Evolutionary conservation across 1,140 invertebrate genomes (phyloP).

Genomic region (Meloidogyne chitwoodi): DNA sequence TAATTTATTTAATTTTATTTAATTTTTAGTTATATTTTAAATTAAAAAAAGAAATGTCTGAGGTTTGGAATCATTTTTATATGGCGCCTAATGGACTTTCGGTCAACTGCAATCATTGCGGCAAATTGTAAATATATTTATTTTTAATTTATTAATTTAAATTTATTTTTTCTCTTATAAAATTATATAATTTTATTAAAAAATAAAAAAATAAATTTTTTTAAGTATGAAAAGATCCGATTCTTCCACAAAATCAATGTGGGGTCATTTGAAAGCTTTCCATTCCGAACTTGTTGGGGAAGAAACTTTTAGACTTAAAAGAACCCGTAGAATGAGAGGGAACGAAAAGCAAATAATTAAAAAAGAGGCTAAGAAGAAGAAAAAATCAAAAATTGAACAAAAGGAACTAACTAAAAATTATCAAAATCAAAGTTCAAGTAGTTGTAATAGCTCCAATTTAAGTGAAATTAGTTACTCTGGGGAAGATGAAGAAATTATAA

Average conservation of each 20-base stretch:
- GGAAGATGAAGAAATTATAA: background rate
- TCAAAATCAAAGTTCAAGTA: background rate
- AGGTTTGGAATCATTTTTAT: slow-evolving; percentile 40
- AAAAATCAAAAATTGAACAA: background rate
- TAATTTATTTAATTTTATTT: too few species aligned
- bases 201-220: too few species aligned
- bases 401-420: background rate
- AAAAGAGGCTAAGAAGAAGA: background rate
- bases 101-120: slow-evolving; percentile 31
- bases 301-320: slow-evolving; percentile 33
- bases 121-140: too few species aligned
- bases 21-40: too few species aligned
- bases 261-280: slow-evolving; percentile 36
- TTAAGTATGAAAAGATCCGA: slow-evolving; percentile 34
- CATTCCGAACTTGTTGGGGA: slow-evolving; percentile 29
- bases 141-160: too few species aligned
- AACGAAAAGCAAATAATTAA: background rate
- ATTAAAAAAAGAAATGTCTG: slow-evolving; percentile 21
- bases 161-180: too few species aligned
- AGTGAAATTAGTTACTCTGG: background rate
- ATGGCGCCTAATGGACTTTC: slow-evolving; percentile 23
- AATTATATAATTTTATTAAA: too few species aligned
- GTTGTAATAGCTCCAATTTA: background rate
- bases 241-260: slow-evolving; percentile 38
- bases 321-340: slow-evolving; percentile 22